Conservation (phyloP, 2,113 vertebrate species). For the Dolichallabes microphthalmus region DNA sequence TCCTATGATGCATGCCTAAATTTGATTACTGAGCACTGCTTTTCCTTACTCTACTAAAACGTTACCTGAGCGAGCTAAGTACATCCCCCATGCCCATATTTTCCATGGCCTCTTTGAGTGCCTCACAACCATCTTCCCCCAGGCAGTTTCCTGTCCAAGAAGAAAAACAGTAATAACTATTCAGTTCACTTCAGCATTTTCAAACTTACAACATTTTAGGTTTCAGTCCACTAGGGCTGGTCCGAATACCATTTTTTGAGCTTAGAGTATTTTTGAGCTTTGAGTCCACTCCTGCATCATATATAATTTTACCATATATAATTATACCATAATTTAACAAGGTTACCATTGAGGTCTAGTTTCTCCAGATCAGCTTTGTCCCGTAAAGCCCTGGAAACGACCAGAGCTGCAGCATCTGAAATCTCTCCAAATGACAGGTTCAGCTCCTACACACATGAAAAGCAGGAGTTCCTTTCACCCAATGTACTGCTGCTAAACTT, state of each 20-base stretch:
- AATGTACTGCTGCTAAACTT: not conserved
- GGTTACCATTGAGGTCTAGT: conserved; percentile 90
- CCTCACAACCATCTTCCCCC: conserved; percentile 88
- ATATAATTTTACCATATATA: too few relatives aligned
- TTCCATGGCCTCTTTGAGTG: conserved; percentile 83
- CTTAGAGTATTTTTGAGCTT: too few relatives aligned
- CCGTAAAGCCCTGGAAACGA: conserved; percentile 79
- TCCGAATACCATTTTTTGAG: too few relatives aligned
- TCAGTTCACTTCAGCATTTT: conserved; percentile 7
- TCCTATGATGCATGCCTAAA: not conserved
- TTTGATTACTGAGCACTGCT: not conserved
- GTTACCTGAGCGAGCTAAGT: conserved; percentile 83
- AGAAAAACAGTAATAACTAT: conserved; percentile 17
- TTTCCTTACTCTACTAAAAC: not conserved
- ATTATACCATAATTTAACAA: too few relatives aligned
- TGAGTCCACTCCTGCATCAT: too few relatives aligned
- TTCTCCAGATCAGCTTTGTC: conserved; percentile 82
- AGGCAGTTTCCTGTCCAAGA: conserved; percentile 81
- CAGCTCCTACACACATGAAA: conserved; percentile 77
- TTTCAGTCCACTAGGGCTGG: not conserved
- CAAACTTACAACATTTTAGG: not conserved
- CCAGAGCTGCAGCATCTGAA: conserved; percentile 84
- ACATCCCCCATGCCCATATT: conserved; percentile 77
- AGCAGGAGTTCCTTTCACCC: not conserved
- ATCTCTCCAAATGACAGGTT: conserved; percentile 96